These are phyloP conservation scores for Protophormia terraenovae DNA, from an alignment of 2,888 invertebrate genomes.

Conservation along the genomic window DNA sequence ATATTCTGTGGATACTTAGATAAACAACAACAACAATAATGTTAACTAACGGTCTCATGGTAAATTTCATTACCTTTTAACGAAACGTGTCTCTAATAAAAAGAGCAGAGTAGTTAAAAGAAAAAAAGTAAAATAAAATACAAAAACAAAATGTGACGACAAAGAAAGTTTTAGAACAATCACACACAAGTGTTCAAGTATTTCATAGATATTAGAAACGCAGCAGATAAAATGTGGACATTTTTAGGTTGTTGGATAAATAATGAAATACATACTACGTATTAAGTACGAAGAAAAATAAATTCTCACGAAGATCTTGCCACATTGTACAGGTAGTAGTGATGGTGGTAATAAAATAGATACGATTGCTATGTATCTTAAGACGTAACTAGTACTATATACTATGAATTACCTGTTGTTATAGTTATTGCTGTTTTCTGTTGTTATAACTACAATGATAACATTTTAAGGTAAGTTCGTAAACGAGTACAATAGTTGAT, in stretches of 20 bases:
- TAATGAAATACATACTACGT: not conserved
- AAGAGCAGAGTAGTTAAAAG: not conserved
- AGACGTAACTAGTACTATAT: conserved; percentile 22
- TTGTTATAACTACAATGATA: conserved; percentile 17
- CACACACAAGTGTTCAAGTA: conserved; percentile 37
- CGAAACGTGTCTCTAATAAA: conserved; percentile 39
- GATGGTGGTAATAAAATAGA: not conserved
- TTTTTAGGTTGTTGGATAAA: conserved; percentile 57
- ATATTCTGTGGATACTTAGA: conserved; percentile 10
- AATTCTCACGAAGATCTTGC: conserved; percentile 63
- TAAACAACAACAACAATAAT: conserved; percentile 41
- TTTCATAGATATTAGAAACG: not conserved
- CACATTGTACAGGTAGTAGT: conserved; percentile 42
- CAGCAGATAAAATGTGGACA: conserved; percentile 56
- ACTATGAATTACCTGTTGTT: conserved; percentile 51
- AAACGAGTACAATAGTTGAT: not conserved
- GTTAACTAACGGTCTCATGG: conserved; percentile 33
- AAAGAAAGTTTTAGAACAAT: conserved; percentile 56
- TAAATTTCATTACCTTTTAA: conserved; percentile 42
- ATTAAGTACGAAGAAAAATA: conserved; percentile 3
- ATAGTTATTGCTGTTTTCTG: conserved; percentile 56
- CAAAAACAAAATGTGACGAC: not conserved
- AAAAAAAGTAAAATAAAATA: not conserved
- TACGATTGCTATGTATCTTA: not conserved
- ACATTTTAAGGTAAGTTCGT: not conserved